These are phyloP conservation scores for Macroglossus sobrinus DNA, from an alignment of 2,113 vertebrate genomes.

Conservation along the genomic window DNA sequence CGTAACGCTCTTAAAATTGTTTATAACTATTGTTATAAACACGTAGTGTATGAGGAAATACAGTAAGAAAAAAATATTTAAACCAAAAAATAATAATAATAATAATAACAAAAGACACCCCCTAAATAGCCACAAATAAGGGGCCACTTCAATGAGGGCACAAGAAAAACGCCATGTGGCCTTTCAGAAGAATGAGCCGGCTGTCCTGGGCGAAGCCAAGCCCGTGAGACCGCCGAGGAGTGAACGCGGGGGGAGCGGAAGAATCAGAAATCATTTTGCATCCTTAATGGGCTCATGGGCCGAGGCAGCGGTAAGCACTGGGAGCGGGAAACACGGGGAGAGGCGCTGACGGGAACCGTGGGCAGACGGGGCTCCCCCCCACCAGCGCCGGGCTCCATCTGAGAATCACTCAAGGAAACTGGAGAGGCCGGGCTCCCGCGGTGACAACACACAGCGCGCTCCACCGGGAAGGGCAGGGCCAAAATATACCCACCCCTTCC, in stretches of 20 bases:
- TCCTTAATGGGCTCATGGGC: not conserved
- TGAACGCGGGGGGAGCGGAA: not conserved
- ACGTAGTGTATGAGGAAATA: not conserved
- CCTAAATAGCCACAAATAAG: not conserved
- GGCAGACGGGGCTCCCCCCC: not conserved
- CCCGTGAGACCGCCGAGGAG: not conserved
- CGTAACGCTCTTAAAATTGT: not conserved
- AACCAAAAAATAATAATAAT: not conserved
- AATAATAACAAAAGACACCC: not conserved
- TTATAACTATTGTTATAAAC: not conserved
- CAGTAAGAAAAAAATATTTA: not conserved
- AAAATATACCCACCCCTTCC: no score
- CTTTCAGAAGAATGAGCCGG: not conserved
- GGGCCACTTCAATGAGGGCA: not conserved
- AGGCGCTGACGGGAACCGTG: not conserved
- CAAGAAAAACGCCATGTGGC: not conserved
- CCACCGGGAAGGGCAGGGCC: not conserved
- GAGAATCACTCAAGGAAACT: not conserved
- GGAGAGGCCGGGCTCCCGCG: not conserved
- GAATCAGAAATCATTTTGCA: not conserved
- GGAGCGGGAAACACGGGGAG: not conserved
- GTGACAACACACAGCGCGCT: not conserved
- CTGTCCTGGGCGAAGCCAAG: not conserved
- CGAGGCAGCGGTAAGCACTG: not conserved
- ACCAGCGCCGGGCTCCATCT: not conserved